These are phyloP conservation scores for Pteromalus puparum DNA, from an alignment of 1,140 invertebrate genomes.

Conservation along the genomic window DNA sequence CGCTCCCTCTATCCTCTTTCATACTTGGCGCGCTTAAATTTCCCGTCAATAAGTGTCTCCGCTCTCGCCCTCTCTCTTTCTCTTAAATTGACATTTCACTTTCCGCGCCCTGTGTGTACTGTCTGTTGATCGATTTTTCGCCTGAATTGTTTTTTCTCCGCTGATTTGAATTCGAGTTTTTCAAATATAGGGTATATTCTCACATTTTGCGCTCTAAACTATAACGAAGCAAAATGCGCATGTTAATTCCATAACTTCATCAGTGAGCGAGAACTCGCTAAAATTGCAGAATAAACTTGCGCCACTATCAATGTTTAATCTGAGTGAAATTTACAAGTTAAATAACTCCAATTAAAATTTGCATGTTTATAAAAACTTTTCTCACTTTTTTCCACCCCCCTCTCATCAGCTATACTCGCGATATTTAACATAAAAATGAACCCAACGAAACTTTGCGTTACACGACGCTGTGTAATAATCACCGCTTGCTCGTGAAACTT, in stretches of 20 bases:
- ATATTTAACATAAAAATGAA: too few species aligned
- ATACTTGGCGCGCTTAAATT: constrained; percentile 11
- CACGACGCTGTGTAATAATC: too few species aligned
- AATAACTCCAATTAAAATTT: background rate
- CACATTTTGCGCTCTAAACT: too few species aligned
- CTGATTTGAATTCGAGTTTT: too few species aligned
- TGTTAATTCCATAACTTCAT: background rate
- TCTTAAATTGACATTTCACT: constrained; percentile 20
- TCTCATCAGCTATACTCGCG: background rate
- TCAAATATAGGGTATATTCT: too few species aligned
- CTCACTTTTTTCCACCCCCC: too few species aligned
- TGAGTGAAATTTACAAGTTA: constrained; percentile 6
- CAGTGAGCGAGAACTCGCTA: background rate
- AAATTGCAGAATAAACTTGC: background rate
- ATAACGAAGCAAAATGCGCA: background rate
- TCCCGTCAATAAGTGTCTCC: constrained; percentile 2
- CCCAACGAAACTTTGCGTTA: too few species aligned
- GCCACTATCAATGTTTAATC: background rate
- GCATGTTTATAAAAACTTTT: constrained; percentile 11
- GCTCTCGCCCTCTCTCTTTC: background rate
- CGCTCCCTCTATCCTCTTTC: background rate
- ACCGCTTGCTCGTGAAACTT: too few species aligned
- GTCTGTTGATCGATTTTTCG: background rate
- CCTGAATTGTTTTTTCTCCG: background rate
- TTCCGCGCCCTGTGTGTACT: background rate